Evolutionary conservation across 2,797 vertebrate species (phyloP), one percentile per base, ranked within the genome.

Genomic region (Spondyliosoma cantharus): DNA sequence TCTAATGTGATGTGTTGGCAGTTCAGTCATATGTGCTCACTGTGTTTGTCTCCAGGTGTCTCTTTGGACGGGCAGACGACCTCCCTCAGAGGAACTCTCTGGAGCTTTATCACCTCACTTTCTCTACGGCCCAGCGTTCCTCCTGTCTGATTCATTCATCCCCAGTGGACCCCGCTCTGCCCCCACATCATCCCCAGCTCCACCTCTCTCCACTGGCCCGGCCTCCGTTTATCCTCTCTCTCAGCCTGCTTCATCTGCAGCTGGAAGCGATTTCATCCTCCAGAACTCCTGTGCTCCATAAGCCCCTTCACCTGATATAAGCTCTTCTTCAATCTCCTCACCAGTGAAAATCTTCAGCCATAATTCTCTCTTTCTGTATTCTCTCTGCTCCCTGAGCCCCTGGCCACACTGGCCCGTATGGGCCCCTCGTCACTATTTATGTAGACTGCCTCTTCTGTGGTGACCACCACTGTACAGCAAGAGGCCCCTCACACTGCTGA

Each of bases 371-470:
- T 76, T 29, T 75, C 27, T 74, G 45, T 75, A 57, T 74, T 74
- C 74, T 78, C 37, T 80, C 74, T 83, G 75, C 80, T 85, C 79
- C 76, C 80, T 81, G 88, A 90, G 86, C 84, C 84, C 72, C 68
- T 5, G 52, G 76, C 60, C 64, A 69, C 63, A 57, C 45, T 6
- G 78, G 75, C 49, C 79, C 59, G 63, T 22, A 0, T 20, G 32
- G 76, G 63, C 71, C 52, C 54, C 19, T 14, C 14, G 59, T 82
- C 66, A 75, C 64, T 7, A 60, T 78, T 72, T 65, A 52, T 54
- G 72, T 72, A 58, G 72, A 84, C 86, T 74, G 80, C 74, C 80
- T 87, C 70, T 49, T 78, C 42, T 86, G 80, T 75, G 78, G 77
- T 61, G 77, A 73, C 68, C 70, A 56, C 71, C 76, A 45, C 71